Base-by-base conservation (phyloP, 2,888 invertebrate genomes). In the Creontiades dilutus region DNA sequence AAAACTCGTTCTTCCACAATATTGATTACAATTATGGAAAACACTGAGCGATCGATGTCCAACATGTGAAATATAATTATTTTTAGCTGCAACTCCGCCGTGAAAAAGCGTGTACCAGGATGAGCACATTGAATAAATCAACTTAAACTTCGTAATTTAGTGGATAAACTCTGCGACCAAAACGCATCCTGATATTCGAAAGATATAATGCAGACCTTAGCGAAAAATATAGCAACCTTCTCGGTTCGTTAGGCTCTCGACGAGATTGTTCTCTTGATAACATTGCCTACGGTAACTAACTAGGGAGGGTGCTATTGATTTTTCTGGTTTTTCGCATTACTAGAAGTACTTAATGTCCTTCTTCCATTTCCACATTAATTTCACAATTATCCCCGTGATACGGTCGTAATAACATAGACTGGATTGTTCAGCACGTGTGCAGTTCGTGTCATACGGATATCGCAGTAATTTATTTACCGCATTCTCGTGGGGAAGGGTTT, bases 401-500 rank as follows among this genome's bases (percentile, higher is more conserved):
- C 68, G 23, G 5, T 68, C 68, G 68, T 68, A 68, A 68, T 68
- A 23, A 68, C 68, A 68, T 23, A 68, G 68, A 57, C 2, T 23
- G 23, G 19, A 23, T 68, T 11, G 27, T 19, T 19, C 5, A 23
- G 68, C 68, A 68, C 68, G 68, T 68, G 68, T 68, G 68, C 19
- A 68, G 19, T 68, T 68, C 68, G 27, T 68, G 68, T 68, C 68
- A 68, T 68, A 68, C 23, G 68, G 68, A 68, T 68, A 68, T 68
- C 68, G 23, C 23, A 68, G 68, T 68, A 68, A 68, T 68, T 68
- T 68, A 68, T 68, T 68, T 68, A 68, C 68, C 5, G 23, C 68
- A 23, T 68, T 23, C 68, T 68, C 19, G 23, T 23, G 68, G 68
- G 27, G 23, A 23, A 68, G 19, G 27, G 68, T 23, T 68, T 19